Evolutionary conservation across 1,140 invertebrate genomes (phyloP), one percentile per base, ranked within the genome.

Genomic region (Drosophila teissieri): DNA sequence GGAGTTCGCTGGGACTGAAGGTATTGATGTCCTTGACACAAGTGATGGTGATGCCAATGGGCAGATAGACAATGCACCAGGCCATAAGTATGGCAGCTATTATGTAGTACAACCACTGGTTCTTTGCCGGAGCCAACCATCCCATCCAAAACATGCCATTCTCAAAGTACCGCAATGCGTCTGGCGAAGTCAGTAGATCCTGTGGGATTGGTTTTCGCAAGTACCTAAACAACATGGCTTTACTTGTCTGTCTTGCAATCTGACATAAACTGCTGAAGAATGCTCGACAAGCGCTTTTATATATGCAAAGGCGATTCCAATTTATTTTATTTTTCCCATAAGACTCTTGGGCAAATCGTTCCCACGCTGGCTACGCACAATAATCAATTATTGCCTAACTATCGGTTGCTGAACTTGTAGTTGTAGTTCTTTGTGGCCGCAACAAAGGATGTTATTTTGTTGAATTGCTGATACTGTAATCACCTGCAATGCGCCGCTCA

Each of bases 111-210:
- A 58, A 10, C 1, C 53, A 19, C 22, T 19, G 37, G 5, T 51
- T 42, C 1, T 37, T 11, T 2, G 8, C 11, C 0, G 17, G 37
- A n/a, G 74, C 4, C 34, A 56, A 4, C 70, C 70, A 83, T 11
- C 80, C 80, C 17, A 79, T 19, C 0, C n/a, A 39, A 4, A 15
- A 54, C 80, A 83, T 79, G 0, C 42, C 56, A 5, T 58, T 22
- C 17, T 67, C 45, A 19, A 78, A 48, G 12, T 72, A 83, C 11
- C 46, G 44, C 24, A 67, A 83, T 0, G 56, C 49, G 42, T 79
- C 80, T 1, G 37, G 45, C 3, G 70, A 79, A 7, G 36, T 15
- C 19, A 65, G 55, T 0, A 64, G 55, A 51, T 74, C 31, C 1
- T 19, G 17, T 1, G 48, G 14, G 15, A 14, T 44, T 1, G 73